Evolutionary conservation across 2,113 vertebrate species (phyloP), one percentile per base, ranked within the genome.

Genomic region (Pipa parva): DNA sequence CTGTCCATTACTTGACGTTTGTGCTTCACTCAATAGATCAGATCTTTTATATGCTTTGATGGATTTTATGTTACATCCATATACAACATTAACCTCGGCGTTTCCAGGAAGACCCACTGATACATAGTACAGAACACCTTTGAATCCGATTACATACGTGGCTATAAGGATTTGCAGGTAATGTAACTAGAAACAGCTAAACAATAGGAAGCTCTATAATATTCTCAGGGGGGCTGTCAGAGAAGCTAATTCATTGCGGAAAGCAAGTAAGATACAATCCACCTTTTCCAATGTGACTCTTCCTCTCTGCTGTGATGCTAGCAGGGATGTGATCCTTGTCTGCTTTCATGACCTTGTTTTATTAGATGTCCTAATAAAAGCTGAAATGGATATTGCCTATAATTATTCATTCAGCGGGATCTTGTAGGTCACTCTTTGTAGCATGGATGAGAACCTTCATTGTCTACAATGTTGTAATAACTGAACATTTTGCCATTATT

Each of bases 371-470:
- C 80, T 79, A 78, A 78, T 78, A 78, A 78, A 77, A 72, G 76
- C 78, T 59, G 77, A 79, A 83, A 83, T 87, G 83, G 81, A 78
- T 87, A 85, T 85, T 82, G 79, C 77, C 84, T 74, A 79, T 84
- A 86, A 87, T 88, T 86, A 83, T 78, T 83, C 81, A 84, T 83
- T 81, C 80, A 15, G 0, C 73, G 59, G 55, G 73, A 81, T 86
- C 82, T 83, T 71, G 73, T 74, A 74, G 84, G 82, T 83, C 37
- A 59, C 76, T 86, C 79, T 84, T 79, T 83, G 84, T 81, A 77
- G 71, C 77, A 36, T 78, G 83, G 81, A 79, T 78, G 77, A 85
- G 84, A 86, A 80, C 79, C 79, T 84, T 80, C 81, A 79, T 81
- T 84, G 82, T 88, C 79, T 81, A 73, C 74, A 45, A 78, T 71